Percentiles rank a stretch among this genome's conserved stretches.
These are phyloP conservation scores for Melitaea cinxia DNA, from an alignment of 1,140 invertebrate species.

Conservation along the genomic window DNA sequence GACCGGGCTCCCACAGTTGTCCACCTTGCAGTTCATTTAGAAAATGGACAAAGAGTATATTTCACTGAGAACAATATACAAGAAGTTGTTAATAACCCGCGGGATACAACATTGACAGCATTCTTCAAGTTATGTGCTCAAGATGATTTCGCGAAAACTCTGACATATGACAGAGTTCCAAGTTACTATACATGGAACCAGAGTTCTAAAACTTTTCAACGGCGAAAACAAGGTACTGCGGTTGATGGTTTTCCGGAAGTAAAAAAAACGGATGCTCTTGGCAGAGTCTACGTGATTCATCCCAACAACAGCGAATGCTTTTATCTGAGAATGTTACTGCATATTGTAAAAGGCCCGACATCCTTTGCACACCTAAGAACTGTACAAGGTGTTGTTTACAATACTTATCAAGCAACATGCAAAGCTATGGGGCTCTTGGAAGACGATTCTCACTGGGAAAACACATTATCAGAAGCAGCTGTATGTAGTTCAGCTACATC, in stretches of 20 bases:
- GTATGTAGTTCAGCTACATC: conserved; percentile 40
- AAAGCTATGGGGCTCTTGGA: conserved; percentile 52
- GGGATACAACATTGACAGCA: conserved; percentile 45
- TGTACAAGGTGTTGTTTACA: conserved; percentile 46
- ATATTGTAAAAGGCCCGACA: conserved; percentile 62
- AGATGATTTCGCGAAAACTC: conserved; percentile 45
- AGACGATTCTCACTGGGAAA: conserved; percentile 54
- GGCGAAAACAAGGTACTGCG: conserved; percentile 41
- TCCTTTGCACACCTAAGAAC: conserved; percentile 54
- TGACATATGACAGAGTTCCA: conserved; percentile 45
- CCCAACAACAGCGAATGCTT: too few relatives aligned
- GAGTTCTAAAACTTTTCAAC: conserved; percentile 42
- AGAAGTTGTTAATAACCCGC: conserved; percentile 42
- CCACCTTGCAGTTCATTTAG: conserved; percentile 44
- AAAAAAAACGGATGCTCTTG: too few relatives aligned
- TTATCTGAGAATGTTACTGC: conserved; percentile 69
- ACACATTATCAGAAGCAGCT: conserved; percentile 44
- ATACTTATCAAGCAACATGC: conserved; percentile 50
- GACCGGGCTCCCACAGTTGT: conserved; percentile 37
- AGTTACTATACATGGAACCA: conserved; percentile 48
- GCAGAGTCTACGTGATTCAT: conserved; percentile 67
- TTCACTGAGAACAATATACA: conserved; percentile 44
- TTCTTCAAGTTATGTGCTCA: conserved; percentile 47
- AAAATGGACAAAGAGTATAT: conserved; percentile 32
- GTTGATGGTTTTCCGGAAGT: conserved; percentile 40